phyloP scores from a whole-genome alignment of 2,797 vertebrate genomes.

The Leptoclinus maculatus region DNA sequence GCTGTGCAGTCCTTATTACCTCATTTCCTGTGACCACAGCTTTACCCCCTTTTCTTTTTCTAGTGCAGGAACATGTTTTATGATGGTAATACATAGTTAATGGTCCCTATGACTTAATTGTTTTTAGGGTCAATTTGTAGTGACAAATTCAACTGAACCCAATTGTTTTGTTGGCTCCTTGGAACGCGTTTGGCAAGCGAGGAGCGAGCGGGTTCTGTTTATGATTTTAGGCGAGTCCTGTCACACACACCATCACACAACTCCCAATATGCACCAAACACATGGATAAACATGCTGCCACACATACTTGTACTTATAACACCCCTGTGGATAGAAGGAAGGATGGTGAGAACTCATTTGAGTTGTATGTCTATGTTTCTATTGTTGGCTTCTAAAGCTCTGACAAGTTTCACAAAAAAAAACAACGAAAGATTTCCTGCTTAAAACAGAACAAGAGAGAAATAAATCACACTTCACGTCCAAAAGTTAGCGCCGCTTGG shows the following conservation, averaged over 20 bases:
- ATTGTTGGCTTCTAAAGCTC: slow-evolving; percentile 58
- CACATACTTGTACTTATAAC: slow-evolving; percentile 69
- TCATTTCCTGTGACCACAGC: slow-evolving; percentile 86
- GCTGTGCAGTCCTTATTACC: slow-evolving; percentile 84
- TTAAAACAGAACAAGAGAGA: slow-evolving; percentile 64
- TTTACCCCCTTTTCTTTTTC: slow-evolving; percentile 80
- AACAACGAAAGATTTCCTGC: slow-evolving; percentile 70
- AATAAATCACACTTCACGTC: slow-evolving; percentile 47
- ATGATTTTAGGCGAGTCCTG: slow-evolving; percentile 66
- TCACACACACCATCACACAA: slow-evolving; percentile 55
- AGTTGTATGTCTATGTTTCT: slow-evolving; percentile 66
- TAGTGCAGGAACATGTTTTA: slow-evolving; percentile 81
- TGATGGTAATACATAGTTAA: slow-evolving; percentile 83
- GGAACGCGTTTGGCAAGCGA: slow-evolving; percentile 63
- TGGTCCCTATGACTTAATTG: slow-evolving; percentile 85
- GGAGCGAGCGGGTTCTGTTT: slow-evolving; percentile 67
- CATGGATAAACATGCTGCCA: slow-evolving; percentile 74
- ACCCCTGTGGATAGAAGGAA: slow-evolving; percentile 73
- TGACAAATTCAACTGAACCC: slow-evolving; percentile 84
- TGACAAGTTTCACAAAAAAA: slow-evolving; percentile 65
- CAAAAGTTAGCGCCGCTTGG: slow-evolving; percentile 62
- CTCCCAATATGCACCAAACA: slow-evolving; percentile 60
- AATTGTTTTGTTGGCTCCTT: slow-evolving; percentile 78
- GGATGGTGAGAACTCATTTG: slow-evolving; percentile 53
- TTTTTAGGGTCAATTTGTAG: slow-evolving; percentile 86